phyloP scores from a whole-genome alignment of 2,797 vertebrate genomes.

The Choloepus didactylus region DNA sequence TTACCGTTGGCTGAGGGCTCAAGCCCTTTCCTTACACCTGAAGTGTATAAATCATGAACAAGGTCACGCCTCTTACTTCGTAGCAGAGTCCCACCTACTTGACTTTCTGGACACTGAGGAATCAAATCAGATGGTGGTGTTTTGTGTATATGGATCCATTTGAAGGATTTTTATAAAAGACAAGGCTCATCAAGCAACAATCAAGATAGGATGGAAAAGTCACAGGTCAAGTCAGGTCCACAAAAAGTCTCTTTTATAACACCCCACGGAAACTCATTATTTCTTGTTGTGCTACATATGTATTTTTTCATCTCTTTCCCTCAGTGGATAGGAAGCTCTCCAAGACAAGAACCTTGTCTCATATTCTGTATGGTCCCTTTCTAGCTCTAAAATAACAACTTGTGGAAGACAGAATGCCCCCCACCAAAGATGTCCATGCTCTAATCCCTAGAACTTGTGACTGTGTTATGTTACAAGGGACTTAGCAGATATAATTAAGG shows the following conservation, averaged over 20 bases:
- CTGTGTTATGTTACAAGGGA: neutral
- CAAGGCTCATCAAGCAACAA: neutral
- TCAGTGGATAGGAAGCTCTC: neutral
- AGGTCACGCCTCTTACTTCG: neutral
- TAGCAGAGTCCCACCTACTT: neutral
- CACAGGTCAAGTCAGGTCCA: neutral
- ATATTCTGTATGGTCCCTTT: neutral
- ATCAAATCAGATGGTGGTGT: neutral
- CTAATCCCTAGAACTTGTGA: slow-evolving; percentile 1
- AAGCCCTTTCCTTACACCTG: neutral
- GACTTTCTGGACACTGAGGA: neutral
- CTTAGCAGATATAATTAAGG: neutral
- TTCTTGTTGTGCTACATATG: neutral
- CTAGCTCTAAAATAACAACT: neutral
- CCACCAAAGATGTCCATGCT: neutral
- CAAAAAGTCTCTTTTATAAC: neutral
- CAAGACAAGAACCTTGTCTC: neutral
- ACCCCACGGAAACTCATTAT: neutral
- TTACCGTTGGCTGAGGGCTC: neutral
- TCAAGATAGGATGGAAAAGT: slow-evolving; percentile 1
- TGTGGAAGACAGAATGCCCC: neutral
- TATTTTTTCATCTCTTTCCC: neutral
- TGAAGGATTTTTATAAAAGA: slow-evolving; percentile 40
- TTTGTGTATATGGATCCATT: neutral
- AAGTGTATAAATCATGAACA: neutral